Evolutionary conservation across 2,888 invertebrate species (phyloP).

Genomic region (Gasteruption jaculator): DNA sequence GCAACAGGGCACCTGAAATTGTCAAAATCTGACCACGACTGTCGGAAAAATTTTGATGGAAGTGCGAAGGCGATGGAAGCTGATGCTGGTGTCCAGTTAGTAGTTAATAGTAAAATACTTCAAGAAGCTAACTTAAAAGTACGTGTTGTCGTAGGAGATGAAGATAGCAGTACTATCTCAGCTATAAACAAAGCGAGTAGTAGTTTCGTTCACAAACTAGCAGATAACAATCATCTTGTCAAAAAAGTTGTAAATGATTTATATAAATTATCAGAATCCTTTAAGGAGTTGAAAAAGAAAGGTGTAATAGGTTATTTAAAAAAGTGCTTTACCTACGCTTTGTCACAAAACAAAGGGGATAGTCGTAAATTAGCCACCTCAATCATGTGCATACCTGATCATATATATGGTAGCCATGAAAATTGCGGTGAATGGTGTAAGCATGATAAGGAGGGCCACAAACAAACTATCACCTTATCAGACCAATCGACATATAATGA

Average conservation of each 20-base stretch:
- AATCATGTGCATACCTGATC: slow-evolving; percentile 19
- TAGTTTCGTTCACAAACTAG: slow-evolving; percentile 21
- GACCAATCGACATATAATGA: slow-evolving; percentile 13
- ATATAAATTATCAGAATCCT: slow-evolving; percentile 16
- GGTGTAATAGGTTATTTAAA: slow-evolving; percentile 22
- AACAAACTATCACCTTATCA: slow-evolving; percentile 12
- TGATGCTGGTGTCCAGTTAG: slow-evolving; percentile 24
- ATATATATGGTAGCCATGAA: slow-evolving; percentile 20
- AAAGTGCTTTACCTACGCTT: slow-evolving; percentile 21
- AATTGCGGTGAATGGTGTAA: slow-evolving; percentile 24
- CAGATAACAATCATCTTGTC: slow-evolving; percentile 24
- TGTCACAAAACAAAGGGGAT: slow-evolving; percentile 21
- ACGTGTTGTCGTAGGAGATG: slow-evolving; percentile 28
- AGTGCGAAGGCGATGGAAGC: slow-evolving; percentile 37
- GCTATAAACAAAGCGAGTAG: slow-evolving; percentile 21
- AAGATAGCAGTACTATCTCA: slow-evolving; percentile 29
- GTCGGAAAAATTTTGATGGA: slow-evolving; percentile 29
- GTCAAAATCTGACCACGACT: slow-evolving; percentile 31
- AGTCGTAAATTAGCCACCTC: slow-evolving; percentile 10
- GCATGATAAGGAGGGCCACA: not conserved
- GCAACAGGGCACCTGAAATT: no score
- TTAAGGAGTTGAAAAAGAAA: slow-evolving; percentile 21
- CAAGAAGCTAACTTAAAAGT: slow-evolving; percentile 22
- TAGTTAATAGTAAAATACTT: slow-evolving; percentile 24
- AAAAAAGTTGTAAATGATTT: slow-evolving; percentile 25